These are phyloP conservation scores for Deilephila porcellus DNA, from an alignment of 2,888 invertebrate species.

Conservation along the genomic window DNA sequence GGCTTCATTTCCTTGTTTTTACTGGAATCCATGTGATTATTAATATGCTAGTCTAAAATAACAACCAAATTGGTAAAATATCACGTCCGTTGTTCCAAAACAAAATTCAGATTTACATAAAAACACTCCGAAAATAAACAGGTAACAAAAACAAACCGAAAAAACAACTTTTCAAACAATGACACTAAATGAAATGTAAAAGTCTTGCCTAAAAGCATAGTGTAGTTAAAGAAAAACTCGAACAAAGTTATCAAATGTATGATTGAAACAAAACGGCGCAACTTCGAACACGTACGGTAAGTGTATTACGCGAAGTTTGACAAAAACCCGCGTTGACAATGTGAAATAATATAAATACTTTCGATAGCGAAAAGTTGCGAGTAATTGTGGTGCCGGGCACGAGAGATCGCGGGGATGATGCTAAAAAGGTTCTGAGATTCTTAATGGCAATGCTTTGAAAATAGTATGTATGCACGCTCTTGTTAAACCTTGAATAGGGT, in stretches of 20 bases:
- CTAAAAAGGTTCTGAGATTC: not conserved
- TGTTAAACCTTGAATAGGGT: too few relatives aligned
- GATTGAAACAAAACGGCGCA: constrained; percentile 78
- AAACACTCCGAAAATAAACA: not conserved
- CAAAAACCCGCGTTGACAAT: constrained; percentile 73
- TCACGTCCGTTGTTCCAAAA: too few relatives aligned
- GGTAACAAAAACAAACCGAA: constrained; percentile 3
- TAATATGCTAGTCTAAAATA: too few relatives aligned
- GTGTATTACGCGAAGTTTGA: constrained; percentile 81
- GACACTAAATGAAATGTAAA: constrained; percentile 38
- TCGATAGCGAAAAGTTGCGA: constrained; percentile 80
- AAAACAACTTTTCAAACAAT: not conserved
- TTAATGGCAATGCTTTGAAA: not conserved
- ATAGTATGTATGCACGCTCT: too few relatives aligned
- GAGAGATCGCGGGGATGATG: constrained; percentile 34
- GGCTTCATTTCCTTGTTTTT: too few relatives aligned
- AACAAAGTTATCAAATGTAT: constrained; percentile 58
- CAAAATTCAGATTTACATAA: not conserved
- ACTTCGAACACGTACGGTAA: constrained; percentile 73
- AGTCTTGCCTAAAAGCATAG: constrained; percentile 56
- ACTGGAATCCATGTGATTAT: too few relatives aligned
- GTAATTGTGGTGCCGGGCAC: constrained; percentile 35
- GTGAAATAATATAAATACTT: constrained; percentile 83
- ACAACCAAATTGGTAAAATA: too few relatives aligned
- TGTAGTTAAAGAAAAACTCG: constrained; percentile 38